Conservation (phyloP, 2,888 invertebrate species). For the Nymphalis polychloros region DNA sequence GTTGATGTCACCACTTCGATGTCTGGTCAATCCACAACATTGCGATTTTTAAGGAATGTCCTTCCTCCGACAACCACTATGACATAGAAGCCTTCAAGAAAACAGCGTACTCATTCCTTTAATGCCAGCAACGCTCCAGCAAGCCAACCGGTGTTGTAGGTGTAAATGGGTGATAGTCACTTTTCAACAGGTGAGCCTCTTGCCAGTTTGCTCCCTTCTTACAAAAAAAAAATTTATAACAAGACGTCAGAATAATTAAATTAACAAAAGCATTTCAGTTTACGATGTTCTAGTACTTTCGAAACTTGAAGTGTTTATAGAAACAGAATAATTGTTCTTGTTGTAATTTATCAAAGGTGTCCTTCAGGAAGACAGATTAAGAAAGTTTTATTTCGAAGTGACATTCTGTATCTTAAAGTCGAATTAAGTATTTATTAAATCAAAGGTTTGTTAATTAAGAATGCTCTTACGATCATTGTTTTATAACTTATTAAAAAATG, state of each 20-base stretch:
- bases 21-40: no score
- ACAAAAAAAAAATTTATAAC: no score
- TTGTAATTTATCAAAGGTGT: constrained; percentile 32
- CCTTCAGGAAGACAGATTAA: constrained; percentile 40
- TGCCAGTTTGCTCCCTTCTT: no score
- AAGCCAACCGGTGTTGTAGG: no score
- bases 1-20: no score
- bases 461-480: not conserved
- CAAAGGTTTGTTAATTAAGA: not conserved
- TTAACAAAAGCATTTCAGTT: not conserved
- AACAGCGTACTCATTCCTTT: no score
- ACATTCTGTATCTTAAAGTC: not conserved
- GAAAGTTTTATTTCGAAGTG: constrained; percentile 33
- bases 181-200: no score
- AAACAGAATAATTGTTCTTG: constrained; percentile 21
- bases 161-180: no score
- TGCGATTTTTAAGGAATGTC: no score
- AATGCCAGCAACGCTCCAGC: no score
- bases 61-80: no score
- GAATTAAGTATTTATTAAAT: not conserved
- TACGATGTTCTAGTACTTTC: constrained; percentile 14
- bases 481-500: not conserved
- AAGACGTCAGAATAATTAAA: not conserved
- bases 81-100: no score
- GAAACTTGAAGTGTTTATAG: constrained; percentile 17